Evolutionary conservation across 2,113 vertebrate species (phyloP).

Genomic region (Malurus elegans): DNA sequence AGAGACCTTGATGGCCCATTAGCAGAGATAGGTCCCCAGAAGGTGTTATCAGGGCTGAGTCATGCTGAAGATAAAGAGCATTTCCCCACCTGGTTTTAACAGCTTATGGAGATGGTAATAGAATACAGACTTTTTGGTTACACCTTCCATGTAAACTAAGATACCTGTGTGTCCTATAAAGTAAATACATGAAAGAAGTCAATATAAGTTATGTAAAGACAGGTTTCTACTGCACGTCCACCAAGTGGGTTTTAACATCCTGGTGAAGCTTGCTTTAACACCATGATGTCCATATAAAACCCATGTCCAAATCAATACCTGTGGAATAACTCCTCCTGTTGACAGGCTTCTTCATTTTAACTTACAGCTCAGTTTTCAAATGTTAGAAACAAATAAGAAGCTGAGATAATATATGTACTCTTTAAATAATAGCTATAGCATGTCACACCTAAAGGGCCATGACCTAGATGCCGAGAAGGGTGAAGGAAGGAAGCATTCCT

Average conservation of each 20-base stretch:
- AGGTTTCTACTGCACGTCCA: not conserved
- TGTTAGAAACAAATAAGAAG: not conserved
- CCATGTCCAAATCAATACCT: not conserved
- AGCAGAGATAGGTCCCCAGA: no score
- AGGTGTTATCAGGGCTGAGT: no score
- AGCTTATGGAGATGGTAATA: no score
- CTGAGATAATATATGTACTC: not conserved
- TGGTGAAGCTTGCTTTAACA: not conserved
- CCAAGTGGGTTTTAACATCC: not conserved
- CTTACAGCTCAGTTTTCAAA: not conserved
- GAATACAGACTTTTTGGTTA: no score
- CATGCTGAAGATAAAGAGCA: no score
- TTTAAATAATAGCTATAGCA: not conserved
- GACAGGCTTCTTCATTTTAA: not conserved
- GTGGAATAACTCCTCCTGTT: not conserved
- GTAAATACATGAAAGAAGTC: not conserved
- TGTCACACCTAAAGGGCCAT: not conserved
- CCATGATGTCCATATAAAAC: not conserved
- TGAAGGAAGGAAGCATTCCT: not conserved
- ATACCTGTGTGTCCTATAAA: not conserved
- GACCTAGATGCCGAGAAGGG: not conserved
- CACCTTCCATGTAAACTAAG: no score
- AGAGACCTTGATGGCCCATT: no score
- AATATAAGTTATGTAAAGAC: not conserved
- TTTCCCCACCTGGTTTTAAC: no score